Percentiles rank a stretch among this genome's conserved stretches.
These are phyloP conservation scores for Pygathrix nemaeus DNA, from an alignment of 2,113 vertebrate species.

Conservation along the genomic window DNA sequence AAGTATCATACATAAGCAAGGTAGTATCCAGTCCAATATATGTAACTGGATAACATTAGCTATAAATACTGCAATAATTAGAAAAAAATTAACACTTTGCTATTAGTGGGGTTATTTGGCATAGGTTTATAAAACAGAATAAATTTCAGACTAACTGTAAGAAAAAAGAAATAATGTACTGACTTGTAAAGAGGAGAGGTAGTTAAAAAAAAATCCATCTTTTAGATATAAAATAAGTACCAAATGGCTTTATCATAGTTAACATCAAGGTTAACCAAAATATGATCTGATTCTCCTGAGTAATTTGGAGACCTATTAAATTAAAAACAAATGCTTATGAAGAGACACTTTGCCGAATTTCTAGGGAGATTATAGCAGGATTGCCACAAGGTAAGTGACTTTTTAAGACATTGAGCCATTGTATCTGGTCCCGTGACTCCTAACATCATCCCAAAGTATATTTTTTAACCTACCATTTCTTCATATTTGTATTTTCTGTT, in stretches of 20 bases:
- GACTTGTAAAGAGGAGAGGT: background rate
- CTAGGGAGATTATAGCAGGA: background rate
- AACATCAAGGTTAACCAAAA: slow-evolving; percentile 37
- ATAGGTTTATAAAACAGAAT: slow-evolving; percentile 24
- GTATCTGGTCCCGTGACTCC: background rate
- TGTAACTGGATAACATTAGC: background rate
- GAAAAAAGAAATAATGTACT: background rate
- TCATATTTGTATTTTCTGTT: background rate
- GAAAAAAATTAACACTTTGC: background rate
- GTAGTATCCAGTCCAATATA: background rate
- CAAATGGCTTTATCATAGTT: slow-evolving; percentile 13
- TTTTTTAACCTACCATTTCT: background rate
- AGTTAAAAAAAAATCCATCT: background rate
- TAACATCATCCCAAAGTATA: background rate
- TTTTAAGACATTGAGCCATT: background rate
- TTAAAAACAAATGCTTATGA: slow-evolving; percentile 29
- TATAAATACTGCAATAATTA: background rate
- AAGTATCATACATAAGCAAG: background rate
- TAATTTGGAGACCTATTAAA: slow-evolving; percentile 5
- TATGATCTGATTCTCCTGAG: slow-evolving; percentile 2
- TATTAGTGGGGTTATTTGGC: background rate
- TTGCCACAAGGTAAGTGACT: background rate
- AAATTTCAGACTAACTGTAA: background rate
- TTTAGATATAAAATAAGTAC: slow-evolving; percentile 5
- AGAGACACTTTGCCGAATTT: slow-evolving; percentile 26